Evolutionary conservation across 1,140 invertebrate genomes (phyloP).

Genomic region (Drosophila ogumai): DNA sequence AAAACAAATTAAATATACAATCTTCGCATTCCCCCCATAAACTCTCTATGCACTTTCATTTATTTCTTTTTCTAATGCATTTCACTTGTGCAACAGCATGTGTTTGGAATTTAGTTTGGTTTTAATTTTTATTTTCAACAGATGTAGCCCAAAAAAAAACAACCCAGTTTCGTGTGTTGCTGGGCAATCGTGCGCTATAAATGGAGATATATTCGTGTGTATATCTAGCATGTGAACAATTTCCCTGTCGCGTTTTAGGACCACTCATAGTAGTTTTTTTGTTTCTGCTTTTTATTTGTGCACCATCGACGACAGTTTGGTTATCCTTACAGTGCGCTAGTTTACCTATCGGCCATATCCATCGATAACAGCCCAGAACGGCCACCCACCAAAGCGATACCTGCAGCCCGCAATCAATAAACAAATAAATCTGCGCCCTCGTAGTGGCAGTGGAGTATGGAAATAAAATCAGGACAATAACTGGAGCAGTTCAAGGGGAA

Average conservation of each 20-base stretch:
- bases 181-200: conserved; percentile 64
- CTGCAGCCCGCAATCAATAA: conserved; percentile 62
- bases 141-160: conserved; percentile 5
- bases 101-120: conserved; percentile 66
- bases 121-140: conserved; percentile 12
- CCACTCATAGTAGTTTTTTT: conserved; percentile 40
- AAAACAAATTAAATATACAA: too few relatives aligned
- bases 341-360: conserved; percentile 41
- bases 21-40: too few relatives aligned
- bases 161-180: conserved; percentile 44
- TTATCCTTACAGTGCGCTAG: conserved; percentile 41
- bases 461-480: conserved; percentile 11
- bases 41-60: background rate
- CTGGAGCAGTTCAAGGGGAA: background rate
- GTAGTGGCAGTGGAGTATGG: conserved; percentile 14
- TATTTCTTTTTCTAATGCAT: conserved; percentile 40
- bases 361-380: conserved; percentile 10
- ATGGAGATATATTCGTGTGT: conserved; percentile 50
- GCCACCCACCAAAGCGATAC: conserved; percentile 18
- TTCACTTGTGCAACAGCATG: conserved; percentile 60
- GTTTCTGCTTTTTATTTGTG: background rate
- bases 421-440: conserved; percentile 66
- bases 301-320: conserved; percentile 35
- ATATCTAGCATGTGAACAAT: conserved; percentile 72
- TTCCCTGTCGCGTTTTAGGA: conserved; percentile 52